Conservation (phyloP, 2,888 invertebrate genomes). For the Eupithecia vulgata region DNA sequence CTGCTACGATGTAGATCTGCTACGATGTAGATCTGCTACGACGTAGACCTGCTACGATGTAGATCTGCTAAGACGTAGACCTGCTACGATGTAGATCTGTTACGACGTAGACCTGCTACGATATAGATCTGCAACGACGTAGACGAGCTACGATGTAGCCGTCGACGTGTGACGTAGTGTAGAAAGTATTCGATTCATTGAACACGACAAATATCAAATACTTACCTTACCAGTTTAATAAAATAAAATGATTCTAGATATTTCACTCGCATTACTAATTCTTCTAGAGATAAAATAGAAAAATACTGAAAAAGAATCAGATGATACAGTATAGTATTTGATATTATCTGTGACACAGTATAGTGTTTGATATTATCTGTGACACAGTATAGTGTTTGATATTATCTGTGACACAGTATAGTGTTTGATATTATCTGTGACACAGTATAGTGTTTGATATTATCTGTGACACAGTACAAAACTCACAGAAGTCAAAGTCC, state of each 20-base stretch:
- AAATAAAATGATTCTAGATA: too few species aligned
- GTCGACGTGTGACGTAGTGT: too few species aligned
- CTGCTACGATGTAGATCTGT: neutral
- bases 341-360: too few species aligned
- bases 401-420: too few species aligned
- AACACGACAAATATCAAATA: neutral
- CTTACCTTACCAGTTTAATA: neutral
- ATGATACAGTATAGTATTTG: neutral
- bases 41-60: neutral
- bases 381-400: too few species aligned
- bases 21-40: neutral
- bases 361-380: too few species aligned
- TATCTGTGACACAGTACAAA: too few species aligned
- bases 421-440: too few species aligned
- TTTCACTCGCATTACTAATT: too few species aligned
- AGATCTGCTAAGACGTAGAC: neutral
- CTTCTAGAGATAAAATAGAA: too few species aligned
- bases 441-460: too few species aligned
- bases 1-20: neutral
- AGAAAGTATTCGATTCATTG: neutral
- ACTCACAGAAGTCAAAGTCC: conserved; percentile 91
- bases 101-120: neutral
- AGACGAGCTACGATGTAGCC: neutral
- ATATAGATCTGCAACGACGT: neutral
- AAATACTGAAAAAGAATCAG: neutral